Evolutionary conservation across 2,113 vertebrate genomes (phyloP).

Genomic region (Butorides virescens): DNA sequence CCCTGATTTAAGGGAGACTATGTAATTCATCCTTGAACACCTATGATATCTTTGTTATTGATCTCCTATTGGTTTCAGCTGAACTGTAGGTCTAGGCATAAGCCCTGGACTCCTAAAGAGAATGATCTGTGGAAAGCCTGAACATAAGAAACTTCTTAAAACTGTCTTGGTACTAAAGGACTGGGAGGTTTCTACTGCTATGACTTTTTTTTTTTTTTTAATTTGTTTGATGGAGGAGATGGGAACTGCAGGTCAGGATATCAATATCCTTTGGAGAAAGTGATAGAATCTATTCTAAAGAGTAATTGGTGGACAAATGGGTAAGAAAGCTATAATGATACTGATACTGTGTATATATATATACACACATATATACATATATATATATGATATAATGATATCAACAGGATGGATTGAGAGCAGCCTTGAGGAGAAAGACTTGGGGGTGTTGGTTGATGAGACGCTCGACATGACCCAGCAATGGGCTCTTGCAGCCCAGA

Average conservation of each 20-base stretch:
- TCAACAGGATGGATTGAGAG: too few relatives aligned
- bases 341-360: too few relatives aligned
- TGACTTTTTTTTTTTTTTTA: fast-evolving
- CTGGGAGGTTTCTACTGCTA: neutral
- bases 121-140: neutral
- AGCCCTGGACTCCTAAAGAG: neutral
- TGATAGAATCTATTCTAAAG: neutral
- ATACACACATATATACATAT: neutral
- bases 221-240: neutral
- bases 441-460: too few relatives aligned
- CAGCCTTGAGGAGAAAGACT: too few relatives aligned
- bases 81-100: neutral
- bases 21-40: fast-evolving
- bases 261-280: neutral
- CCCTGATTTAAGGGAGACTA: neutral
- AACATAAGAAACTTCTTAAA: neutral
- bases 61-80: neutral
- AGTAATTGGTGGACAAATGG: neutral
- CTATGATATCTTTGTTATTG: neutral
- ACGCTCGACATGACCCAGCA: too few relatives aligned
- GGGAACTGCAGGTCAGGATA: neutral
- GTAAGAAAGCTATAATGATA: neutral
- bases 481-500: too few relatives aligned
- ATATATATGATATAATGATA: neutral
- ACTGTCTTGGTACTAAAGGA: neutral